Percentiles rank a stretch among this genome's conserved stretches.
These are phyloP conservation scores for Aptenodytes patagonicus DNA, from an alignment of 2,113 vertebrate genomes.

Conservation along the genomic window DNA sequence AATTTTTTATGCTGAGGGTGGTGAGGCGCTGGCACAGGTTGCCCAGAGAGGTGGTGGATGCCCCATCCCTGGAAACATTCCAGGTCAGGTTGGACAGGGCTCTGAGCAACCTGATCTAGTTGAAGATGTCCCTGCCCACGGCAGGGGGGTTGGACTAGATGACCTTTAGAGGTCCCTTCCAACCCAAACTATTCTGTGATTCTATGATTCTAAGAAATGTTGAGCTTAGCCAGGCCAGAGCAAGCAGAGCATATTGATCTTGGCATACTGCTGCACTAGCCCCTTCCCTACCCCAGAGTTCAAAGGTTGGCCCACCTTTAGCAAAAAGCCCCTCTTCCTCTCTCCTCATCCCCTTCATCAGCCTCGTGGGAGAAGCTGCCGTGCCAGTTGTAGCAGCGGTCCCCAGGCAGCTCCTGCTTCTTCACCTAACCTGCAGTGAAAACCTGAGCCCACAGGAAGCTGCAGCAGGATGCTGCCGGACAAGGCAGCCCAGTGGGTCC, in stretches of 20 bases:
- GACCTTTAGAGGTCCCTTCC: too few relatives aligned
- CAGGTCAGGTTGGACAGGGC: too few relatives aligned
- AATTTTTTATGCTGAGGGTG: too few relatives aligned
- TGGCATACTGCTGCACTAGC: neutral
- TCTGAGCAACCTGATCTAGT: too few relatives aligned
- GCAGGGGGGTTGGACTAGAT: too few relatives aligned
- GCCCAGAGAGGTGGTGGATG: too few relatives aligned
- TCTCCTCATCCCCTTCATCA: neutral
- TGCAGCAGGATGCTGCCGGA: neutral
- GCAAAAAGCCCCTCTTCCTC: neutral
- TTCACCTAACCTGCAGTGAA: neutral
- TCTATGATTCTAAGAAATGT: neutral
- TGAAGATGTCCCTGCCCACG: too few relatives aligned
- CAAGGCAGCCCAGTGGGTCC: neutral
- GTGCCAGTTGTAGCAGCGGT: neutral
- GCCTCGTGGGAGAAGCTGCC: neutral
- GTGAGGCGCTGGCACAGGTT: too few relatives aligned
- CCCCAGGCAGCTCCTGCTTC: neutral
- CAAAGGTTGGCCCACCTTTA: neutral
- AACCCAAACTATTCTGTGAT: too few relatives aligned
- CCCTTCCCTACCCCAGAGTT: neutral
- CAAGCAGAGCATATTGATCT: neutral
- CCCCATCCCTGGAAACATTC: too few relatives aligned
- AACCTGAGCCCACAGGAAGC: neutral
- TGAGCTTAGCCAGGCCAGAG: neutral